Conservation (phyloP, 2,888 invertebrate species). For the Laothoe populi region DNA sequence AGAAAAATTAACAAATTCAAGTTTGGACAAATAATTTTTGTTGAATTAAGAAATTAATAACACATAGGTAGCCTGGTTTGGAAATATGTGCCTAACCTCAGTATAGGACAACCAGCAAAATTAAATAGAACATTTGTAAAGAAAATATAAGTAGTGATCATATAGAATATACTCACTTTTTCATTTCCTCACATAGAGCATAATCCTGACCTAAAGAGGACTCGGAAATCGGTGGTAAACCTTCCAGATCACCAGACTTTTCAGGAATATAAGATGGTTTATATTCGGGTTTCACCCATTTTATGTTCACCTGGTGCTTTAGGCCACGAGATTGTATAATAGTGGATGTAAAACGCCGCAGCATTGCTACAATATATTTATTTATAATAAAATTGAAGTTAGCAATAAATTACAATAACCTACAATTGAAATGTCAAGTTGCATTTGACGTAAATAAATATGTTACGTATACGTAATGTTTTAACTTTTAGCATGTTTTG, state of each 20-base stretch:
- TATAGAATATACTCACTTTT: constrained; percentile 80
- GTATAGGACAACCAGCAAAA: no score
- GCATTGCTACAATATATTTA: constrained; percentile 48
- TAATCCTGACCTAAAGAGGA: constrained; percentile 80
- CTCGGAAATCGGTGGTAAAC: constrained; percentile 82
- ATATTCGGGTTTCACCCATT: constrained; percentile 91
- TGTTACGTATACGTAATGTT: background rate
- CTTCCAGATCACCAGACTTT: constrained; percentile 89
- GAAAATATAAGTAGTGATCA: background rate
- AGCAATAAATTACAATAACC: background rate
- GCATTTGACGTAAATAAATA: background rate
- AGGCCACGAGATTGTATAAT: constrained; percentile 80
- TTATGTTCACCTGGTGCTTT: constrained; percentile 89
- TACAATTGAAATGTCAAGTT: background rate
- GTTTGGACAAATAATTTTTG: no score
- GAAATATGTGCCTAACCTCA: no score
- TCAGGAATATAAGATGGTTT: constrained; percentile 87
- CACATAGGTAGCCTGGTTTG: no score
- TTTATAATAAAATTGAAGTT: background rate
- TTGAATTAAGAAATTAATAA: no score
- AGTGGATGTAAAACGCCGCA: constrained; percentile 61
- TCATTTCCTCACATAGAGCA: constrained; percentile 87
- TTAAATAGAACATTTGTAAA: background rate
- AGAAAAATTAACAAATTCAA: no score
- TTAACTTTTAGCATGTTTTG: no score